A percentile compares a stretch with the other conserved stretches of the same genome.
Conservation (phyloP, 2,797 vertebrate genomes). For the Tragelaphus oryx region DNA sequence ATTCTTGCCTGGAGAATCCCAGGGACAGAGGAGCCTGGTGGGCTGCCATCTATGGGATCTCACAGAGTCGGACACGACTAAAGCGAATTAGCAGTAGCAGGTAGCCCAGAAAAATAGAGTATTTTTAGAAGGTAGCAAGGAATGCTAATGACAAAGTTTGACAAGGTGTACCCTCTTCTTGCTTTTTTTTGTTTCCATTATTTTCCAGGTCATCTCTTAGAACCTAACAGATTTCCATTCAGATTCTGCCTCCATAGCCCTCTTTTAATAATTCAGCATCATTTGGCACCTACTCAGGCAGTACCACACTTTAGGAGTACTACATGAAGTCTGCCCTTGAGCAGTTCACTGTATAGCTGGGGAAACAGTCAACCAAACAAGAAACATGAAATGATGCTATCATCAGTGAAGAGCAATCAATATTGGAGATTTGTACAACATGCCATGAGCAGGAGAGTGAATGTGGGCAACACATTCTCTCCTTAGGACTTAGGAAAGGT, state of each 20-base stretch:
- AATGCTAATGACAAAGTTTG: background rate
- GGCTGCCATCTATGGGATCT: no score
- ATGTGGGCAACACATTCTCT: background rate
- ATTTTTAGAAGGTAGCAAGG: background rate
- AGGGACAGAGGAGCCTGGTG: no score
- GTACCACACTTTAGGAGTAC: background rate
- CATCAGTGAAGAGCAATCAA: background rate
- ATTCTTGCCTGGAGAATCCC: no score
- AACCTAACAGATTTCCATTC: background rate
- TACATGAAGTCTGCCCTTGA: background rate
- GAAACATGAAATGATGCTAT: background rate
- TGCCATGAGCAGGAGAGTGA: background rate
- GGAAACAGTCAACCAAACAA: background rate
- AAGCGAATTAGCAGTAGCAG: background rate
- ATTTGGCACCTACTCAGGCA: background rate
- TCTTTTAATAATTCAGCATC: background rate
- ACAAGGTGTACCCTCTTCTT: background rate
- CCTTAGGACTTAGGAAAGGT: background rate
- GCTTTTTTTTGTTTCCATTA: background rate
- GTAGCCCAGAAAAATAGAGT: background rate
- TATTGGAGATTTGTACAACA: background rate
- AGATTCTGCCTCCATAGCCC: background rate
- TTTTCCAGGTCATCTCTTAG: background rate
- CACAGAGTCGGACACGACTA: accelerated
- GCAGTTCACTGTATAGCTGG: background rate